Conservation (phyloP, 2,113 vertebrate genomes). For the Periophthalmodon schlosseri region DNA sequence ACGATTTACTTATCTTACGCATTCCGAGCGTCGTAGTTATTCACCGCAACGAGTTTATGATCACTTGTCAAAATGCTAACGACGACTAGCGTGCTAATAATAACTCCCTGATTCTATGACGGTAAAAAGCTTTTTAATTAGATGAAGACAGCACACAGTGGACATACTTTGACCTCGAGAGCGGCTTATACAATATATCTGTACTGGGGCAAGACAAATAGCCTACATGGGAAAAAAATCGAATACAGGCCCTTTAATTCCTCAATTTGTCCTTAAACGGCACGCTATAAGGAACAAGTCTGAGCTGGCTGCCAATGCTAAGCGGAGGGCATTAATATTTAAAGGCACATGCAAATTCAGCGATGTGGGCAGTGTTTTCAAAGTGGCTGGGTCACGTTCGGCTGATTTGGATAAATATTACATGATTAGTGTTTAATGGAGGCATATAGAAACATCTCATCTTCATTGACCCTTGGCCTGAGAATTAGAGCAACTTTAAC, state of each 20-base stretch:
- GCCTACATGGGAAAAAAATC: no score
- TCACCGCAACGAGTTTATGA: no score
- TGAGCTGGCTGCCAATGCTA: not conserved
- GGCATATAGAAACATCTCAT: slow-evolving; percentile 5
- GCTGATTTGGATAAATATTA: slow-evolving; percentile 9
- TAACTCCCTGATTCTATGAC: no score
- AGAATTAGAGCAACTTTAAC: not conserved
- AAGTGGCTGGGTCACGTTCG: slow-evolving; percentile 4
- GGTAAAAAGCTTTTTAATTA: no score
- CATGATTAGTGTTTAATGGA: slow-evolving; percentile 4
- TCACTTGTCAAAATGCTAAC: no score
- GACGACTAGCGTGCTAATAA: no score
- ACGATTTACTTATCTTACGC: no score
- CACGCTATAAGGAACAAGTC: not conserved
- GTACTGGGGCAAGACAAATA: no score
- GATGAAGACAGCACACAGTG: no score
- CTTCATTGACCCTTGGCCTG: slow-evolving; percentile 1
- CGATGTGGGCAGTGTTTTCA: not conserved
- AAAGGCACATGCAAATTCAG: not conserved
- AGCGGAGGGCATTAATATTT: slow-evolving; percentile 3
- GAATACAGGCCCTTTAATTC: not conserved
- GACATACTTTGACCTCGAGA: no score
- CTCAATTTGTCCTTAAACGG: not conserved
- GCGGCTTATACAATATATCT: no score
- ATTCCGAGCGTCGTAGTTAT: no score